Evolutionary conservation across 2,888 invertebrate genomes (phyloP).

Genomic region (Phlogophora meticulosa): DNA sequence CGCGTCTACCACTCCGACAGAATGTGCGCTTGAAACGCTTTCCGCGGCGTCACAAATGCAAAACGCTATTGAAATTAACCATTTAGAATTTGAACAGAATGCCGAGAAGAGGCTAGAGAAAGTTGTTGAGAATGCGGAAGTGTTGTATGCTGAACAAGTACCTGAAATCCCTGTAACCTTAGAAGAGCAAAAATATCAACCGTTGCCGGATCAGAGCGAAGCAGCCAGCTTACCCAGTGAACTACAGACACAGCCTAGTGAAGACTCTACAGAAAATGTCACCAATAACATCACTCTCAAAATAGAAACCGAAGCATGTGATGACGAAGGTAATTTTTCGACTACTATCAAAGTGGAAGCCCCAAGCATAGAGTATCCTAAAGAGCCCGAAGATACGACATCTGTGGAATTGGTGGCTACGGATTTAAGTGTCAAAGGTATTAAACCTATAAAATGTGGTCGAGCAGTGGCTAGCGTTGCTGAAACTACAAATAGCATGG

Average conservation of each 20-base stretch:
- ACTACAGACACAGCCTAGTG: conserved; percentile 47
- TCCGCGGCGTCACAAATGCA: conserved; percentile 72
- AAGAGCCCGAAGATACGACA: conserved; percentile 67
- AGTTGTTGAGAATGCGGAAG: conserved; percentile 70
- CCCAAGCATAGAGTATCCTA: conserved; percentile 44
- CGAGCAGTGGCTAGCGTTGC: conserved; percentile 69
- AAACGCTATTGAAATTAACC: conserved; percentile 73
- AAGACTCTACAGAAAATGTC: conserved; percentile 39
- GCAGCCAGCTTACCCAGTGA: conserved; percentile 70
- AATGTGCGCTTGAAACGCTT: conserved; percentile 77
- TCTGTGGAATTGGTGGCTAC: conserved; percentile 89
- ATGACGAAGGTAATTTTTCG: conserved; percentile 59
- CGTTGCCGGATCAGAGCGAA: conserved; percentile 77
- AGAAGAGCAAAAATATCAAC: conserved; percentile 69
- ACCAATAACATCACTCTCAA: conserved; percentile 30
- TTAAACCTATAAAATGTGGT: conserved; percentile 74
- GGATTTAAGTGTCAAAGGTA: conserved; percentile 88
- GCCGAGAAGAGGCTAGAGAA: conserved; percentile 81
- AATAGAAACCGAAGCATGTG: conserved; percentile 46
- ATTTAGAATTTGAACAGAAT: conserved; percentile 77
- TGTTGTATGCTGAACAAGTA: conserved; percentile 80
- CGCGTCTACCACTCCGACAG: conserved; percentile 70
- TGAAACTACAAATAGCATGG: conserved; percentile 75
- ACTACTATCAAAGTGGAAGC: conserved; percentile 59
- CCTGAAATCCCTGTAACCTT: conserved; percentile 78